These are phyloP conservation scores for Styela plicata DNA, from an alignment of 23 tunicate species.

Conservation along the genomic window DNA sequence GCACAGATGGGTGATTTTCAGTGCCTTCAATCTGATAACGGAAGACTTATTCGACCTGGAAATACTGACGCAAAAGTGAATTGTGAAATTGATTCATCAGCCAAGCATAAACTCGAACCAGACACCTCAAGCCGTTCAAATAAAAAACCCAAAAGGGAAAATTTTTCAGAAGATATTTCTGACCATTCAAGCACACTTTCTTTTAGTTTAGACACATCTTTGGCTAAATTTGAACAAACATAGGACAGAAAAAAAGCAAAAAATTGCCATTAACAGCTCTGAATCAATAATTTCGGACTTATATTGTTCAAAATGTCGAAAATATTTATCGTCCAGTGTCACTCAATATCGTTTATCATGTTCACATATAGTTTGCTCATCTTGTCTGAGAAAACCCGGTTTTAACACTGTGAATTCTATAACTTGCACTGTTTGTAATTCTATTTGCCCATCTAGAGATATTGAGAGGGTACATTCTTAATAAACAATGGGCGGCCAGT, in stretches of 20 bases:
- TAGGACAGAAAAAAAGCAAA: not conserved
- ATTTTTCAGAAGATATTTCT: not conserved
- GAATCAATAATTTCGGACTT: not conserved
- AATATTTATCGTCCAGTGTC: constrained; percentile 25
- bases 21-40: not conserved
- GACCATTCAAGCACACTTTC: not conserved
- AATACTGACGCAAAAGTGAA: not conserved
- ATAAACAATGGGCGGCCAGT: too few species aligned
- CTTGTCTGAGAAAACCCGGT: constrained; percentile 11
- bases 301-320: constrained; percentile 41
- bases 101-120: too few species aligned
- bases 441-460: not conserved
- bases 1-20: too few species aligned
- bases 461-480: not conserved
- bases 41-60: not conserved
- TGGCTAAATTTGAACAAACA: not conserved
- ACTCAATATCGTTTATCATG: constrained; percentile 48
- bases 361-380: constrained; percentile 41
- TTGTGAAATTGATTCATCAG: too few species aligned
- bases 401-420: not conserved
- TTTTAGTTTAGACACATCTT: not conserved
- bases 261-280: not conserved
- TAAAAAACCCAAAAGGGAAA: not conserved
- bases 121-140: not conserved
- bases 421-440: not conserved